Conservation (phyloP, 2,113 vertebrate species). For the Ctenodactylus gundi region DNA sequence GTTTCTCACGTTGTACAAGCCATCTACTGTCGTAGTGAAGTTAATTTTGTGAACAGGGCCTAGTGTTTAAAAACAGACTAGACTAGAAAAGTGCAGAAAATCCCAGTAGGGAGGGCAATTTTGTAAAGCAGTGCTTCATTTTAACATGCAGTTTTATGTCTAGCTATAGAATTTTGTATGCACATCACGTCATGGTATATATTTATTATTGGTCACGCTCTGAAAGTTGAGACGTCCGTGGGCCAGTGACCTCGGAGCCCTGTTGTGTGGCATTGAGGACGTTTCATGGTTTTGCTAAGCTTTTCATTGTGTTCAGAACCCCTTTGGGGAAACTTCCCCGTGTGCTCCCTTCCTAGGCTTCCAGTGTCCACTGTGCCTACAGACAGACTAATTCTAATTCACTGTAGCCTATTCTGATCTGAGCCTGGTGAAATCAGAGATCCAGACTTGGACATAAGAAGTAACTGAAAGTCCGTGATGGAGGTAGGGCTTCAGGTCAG, state of each 20-base stretch:
- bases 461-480: background rate
- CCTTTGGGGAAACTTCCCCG: too few species aligned
- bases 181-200: background rate
- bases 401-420: background rate
- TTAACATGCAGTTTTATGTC: background rate
- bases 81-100: background rate
- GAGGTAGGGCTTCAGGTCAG: background rate
- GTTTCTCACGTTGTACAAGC: background rate
- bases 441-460: background rate
- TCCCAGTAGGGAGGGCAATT: background rate
- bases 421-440: background rate
- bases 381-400: background rate
- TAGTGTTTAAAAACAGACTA: background rate
- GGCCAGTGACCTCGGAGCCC: background rate
- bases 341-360: background rate
- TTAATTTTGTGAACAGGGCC: background rate
- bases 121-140: background rate
- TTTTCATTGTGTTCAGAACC: background rate
- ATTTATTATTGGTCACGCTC: background rate
- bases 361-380: background rate
- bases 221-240: background rate
- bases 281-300: background rate
- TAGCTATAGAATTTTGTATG: background rate
- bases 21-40: background rate
- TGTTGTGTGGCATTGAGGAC: background rate